Evolutionary conservation across 2,888 invertebrate species (phyloP).

Genomic region (Eurois occulta): DNA sequence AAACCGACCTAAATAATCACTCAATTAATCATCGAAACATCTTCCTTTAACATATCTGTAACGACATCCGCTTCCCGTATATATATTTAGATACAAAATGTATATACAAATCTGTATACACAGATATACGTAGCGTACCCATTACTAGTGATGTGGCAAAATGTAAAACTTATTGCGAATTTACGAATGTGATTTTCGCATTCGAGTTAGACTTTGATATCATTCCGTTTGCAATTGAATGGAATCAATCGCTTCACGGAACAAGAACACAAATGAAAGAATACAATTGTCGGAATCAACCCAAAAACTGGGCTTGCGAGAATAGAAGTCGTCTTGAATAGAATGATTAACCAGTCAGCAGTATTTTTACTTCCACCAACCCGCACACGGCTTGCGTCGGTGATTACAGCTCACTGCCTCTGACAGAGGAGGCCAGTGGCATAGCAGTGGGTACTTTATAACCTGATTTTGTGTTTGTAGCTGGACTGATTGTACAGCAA

Average conservation of each 20-base stretch:
- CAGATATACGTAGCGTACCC: slow-evolving; percentile 26
- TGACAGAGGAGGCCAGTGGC: neutral
- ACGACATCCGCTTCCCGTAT: slow-evolving; percentile 77
- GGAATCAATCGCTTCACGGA: neutral
- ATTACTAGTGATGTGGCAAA: slow-evolving; percentile 50
- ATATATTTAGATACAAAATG: slow-evolving; percentile 50
- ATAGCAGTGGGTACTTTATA: neutral
- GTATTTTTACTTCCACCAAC: neutral
- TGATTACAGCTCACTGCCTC: neutral
- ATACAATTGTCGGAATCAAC: neutral
- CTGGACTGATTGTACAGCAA: neutral
- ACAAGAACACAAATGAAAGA: too few relatives aligned
- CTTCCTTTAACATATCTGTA: slow-evolving; percentile 66
- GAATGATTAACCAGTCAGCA: neutral
- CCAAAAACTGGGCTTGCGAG: neutral
- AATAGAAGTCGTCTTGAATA: neutral
- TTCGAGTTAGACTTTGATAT: neutral
- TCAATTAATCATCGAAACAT: slow-evolving; percentile 67
- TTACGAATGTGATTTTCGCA: slow-evolving; percentile 17
- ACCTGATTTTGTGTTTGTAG: neutral
- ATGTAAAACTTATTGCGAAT: slow-evolving; percentile 22
- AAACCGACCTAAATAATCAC: slow-evolving; percentile 60
- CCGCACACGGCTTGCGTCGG: neutral
- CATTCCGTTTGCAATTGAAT: neutral
- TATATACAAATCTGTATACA: slow-evolving; percentile 37